Evolutionary conservation across 2,888 invertebrate genomes (phyloP), one percentile per base, ranked within the genome.

Genomic region (Troilus luridus): DNA sequence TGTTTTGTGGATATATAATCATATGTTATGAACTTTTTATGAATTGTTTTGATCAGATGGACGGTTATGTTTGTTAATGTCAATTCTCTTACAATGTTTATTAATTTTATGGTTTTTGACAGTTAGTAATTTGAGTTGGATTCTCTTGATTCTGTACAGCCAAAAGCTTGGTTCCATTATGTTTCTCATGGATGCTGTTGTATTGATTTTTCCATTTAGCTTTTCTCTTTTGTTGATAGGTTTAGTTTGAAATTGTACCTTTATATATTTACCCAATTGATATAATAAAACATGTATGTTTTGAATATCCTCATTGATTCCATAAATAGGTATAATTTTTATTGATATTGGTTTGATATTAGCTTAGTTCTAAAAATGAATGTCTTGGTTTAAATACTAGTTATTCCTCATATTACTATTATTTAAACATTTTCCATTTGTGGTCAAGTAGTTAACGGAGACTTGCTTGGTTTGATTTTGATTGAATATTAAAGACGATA

Each of bases 21-120:
- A 89, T 67, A 54, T 89, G 89, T 89, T 89, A 64, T 89, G 54
- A 67, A n/a, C 3, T 67, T 64, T 89, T 85, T n/a, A 85, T 58
- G 59, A 54, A 41, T 89, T 89, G 64, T 89, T 89, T 64, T 64
- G 89, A 89, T 89, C 89, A 89, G 89, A 89, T 89, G 89, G 89
- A 89, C n/a, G 54, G 64, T 89, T 54, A 59, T 77, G 85, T 85
- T 85, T 85, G 56, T 85, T 81, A 85, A 85, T 85, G 85, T 85
- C 54, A 77, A 60, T 77, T 77, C 72, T 9, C 27, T 41, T 17
- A 2, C 17, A 19, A 41, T 77, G 72, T 41, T 77, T 77, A 19
- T 27, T 8, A 41, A 77, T 17, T 41, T 41, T 77, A 41, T 72
- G 17, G 41, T 77, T 41, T 67, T 77, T 41, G 41, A 27, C 27